Evolutionary conservation across 2,888 invertebrate genomes (phyloP).

Genomic region (Drosophila sordidapex): DNA sequence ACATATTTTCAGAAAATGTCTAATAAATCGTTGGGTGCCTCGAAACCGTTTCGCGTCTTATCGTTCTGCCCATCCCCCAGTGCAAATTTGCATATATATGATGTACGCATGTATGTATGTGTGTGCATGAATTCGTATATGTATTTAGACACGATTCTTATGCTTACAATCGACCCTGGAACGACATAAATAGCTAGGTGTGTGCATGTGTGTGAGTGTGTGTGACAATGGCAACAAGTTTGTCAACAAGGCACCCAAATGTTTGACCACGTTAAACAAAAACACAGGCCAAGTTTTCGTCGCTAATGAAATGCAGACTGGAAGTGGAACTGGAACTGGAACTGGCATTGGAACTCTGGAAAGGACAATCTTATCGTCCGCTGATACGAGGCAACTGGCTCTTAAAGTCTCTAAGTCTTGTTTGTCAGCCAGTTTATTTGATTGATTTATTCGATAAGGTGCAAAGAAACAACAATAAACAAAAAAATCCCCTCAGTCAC

Average conservation of each 20-base stretch:
- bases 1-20: constrained; percentile 13
- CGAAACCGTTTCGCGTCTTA: constrained; percentile 28
- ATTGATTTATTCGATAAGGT: constrained; percentile 39
- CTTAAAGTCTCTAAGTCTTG: neutral
- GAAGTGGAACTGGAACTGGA: constrained; percentile 1
- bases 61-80: constrained; percentile 20
- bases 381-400: constrained; percentile 19
- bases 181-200: constrained; percentile 34
- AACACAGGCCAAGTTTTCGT: neutral
- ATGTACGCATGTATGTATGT: constrained; percentile 14
- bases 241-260: constrained; percentile 34
- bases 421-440: constrained; percentile 36
- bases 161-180: constrained; percentile 34
- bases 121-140: neutral
- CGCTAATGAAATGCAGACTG: constrained; percentile 14
- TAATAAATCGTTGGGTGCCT: constrained; percentile 46
- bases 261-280: constrained; percentile 32
- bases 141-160: constrained; percentile 1
- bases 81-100: constrained; percentile 45
- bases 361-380: constrained; percentile 43
- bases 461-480: neutral
- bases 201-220: constrained; percentile 2
- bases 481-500: neutral
- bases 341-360: neutral
- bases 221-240: constrained; percentile 24